Evolutionary conservation across 2,113 vertebrate genomes (phyloP), one percentile per base, ranked within the genome.

Genomic region (Myotis yumanensis): DNA sequence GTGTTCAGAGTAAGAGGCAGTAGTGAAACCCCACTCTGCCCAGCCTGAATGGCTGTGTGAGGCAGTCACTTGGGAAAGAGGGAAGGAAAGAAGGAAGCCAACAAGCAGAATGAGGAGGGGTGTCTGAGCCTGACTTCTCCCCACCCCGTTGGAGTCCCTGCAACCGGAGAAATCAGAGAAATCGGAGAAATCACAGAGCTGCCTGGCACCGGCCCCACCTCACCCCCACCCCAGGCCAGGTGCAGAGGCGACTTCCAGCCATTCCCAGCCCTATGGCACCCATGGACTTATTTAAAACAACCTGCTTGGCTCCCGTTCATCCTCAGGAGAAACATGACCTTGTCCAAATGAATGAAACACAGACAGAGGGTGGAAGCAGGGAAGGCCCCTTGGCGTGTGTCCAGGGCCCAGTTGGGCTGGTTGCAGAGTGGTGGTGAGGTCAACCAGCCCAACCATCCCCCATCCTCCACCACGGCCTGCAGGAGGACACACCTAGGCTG

Each of bases 371-470:
- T 35, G 28, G 68, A 40, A 7, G 30, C 15, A 1, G 28, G 0
- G 3, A 28, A 32, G 0, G 6, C 4, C 7, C 18, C 0, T 8
- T 0, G 2, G 51, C 69, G 4, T 7, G 2, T 20, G 18, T 35
- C 40, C 73, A 1, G 28, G 43, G n/a, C 35, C 62, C 32, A 1
- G 40, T 11, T 0, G 9, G 25, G n/a, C 64, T 46, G 17, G 15
- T 35, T 5, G 1, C 59, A 22, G 2, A 1, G 30, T 5, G 30
- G 64, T 2, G 8, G 9, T 14, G 15, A 66, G 46, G 46, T 14
- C 17, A 62, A 8, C 35, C 25, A 17, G 52, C 28, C 28, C 17
- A 62, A 8, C 35, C 25, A 17, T 59, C 28, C 28, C 51, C 17
- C 28, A 51, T 3, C 7, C 57, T 57, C 57, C 3, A 2, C 37